phyloP scores from a whole-genome alignment of 2,797 vertebrate genomes.

The Numenius phaeopus region DNA sequence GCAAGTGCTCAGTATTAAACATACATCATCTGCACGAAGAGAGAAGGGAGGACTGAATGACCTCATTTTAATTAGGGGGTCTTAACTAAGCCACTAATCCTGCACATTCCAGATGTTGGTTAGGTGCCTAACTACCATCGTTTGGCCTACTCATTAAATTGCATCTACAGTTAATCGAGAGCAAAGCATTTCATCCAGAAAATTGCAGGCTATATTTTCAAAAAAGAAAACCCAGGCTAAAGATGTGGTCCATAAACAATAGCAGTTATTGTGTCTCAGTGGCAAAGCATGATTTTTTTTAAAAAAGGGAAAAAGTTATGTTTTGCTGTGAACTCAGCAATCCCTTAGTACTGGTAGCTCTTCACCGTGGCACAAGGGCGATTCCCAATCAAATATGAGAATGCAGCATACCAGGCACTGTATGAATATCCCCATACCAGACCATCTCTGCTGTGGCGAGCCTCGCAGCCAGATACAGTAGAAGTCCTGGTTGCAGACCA shows the following conservation, averaged over 20 bases:
- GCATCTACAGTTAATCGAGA: neutral
- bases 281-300: neutral
- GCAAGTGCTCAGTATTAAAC: neutral
- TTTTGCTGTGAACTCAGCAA: neutral
- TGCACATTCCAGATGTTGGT: neutral
- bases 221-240: neutral
- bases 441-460: neutral
- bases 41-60: neutral
- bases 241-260: neutral
- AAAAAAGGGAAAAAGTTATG: neutral
- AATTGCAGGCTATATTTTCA: neutral
- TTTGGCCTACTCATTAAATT: neutral
- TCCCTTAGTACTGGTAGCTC: neutral
- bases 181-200: neutral
- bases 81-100: neutral
- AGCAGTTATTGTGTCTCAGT: neutral
- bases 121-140: neutral
- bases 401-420: fast-evolving
- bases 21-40: neutral
- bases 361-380: fast-evolving
- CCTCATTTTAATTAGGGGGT: slow-evolving; percentile 5
- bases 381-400: neutral
- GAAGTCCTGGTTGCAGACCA: neutral
- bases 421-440: neutral
- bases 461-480: fast-evolving